Percentiles rank a stretch among this genome's conserved stretches.
These are phyloP conservation scores for Sebastiscus albofasciatus DNA, from an alignment of 2,797 vertebrate species.

Conservation along the genomic window DNA sequence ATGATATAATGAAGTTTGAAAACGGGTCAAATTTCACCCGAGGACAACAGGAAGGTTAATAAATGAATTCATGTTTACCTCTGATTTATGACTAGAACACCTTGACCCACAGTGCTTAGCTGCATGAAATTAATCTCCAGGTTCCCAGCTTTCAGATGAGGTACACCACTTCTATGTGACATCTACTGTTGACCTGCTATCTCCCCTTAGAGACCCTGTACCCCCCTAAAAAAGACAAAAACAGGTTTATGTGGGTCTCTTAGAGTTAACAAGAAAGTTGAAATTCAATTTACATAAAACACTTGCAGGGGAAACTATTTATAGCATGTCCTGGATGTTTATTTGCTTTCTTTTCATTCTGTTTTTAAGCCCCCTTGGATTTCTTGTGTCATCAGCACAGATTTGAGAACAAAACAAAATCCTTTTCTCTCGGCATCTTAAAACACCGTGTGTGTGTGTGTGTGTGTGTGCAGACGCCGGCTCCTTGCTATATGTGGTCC, in stretches of 20 bases:
- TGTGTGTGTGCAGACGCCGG: conserved; percentile 79
- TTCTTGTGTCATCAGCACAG: not conserved
- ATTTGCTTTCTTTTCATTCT: not conserved
- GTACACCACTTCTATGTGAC: too few species aligned
- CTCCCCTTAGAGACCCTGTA: too few species aligned
- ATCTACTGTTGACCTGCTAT: not conserved
- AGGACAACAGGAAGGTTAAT: too few species aligned
- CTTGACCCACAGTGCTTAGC: too few species aligned
- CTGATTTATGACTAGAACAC: too few species aligned
- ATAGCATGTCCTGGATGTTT: not conserved
- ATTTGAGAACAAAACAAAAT: conserved; percentile 1
- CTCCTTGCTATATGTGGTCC: conserved; percentile 88
- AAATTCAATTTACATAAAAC: not conserved
- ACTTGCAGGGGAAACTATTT: not conserved
- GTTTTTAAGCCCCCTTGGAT: not conserved
- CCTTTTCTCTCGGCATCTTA: not conserved
- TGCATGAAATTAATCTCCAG: too few species aligned
- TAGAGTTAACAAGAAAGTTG: not conserved
- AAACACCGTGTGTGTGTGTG: too few species aligned
- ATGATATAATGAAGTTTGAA: too few species aligned
- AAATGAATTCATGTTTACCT: too few species aligned
- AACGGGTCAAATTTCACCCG: too few species aligned
- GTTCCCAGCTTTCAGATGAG: too few species aligned
- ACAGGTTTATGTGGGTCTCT: not conserved
- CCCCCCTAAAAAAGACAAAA: not conserved